Percentiles rank a stretch among this genome's conserved stretches.
Evolutionary conservation across 2,113 vertebrate species (phyloP).

Genomic region (Lophotis ruficrista): DNA sequence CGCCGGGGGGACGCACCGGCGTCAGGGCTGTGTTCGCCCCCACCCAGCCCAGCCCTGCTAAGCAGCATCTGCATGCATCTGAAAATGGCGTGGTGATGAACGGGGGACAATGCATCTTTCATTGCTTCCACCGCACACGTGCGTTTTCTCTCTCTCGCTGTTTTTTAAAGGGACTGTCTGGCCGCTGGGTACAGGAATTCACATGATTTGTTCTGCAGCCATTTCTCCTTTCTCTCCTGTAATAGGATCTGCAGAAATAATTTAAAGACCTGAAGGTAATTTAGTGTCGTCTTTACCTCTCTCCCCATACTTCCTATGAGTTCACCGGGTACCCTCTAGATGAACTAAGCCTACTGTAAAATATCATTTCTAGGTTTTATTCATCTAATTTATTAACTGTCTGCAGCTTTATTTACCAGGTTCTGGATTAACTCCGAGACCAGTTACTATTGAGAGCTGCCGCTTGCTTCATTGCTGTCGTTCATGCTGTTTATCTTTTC

Average conservation of each 20-base stretch:
- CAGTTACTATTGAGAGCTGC: conserved; percentile 39
- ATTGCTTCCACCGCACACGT: conserved; percentile 53
- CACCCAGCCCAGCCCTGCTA: background rate
- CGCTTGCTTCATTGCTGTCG: background rate
- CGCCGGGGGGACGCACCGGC: background rate
- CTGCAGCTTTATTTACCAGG: conserved; percentile 39
- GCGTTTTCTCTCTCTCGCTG: background rate
- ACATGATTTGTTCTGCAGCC: conserved; percentile 82
- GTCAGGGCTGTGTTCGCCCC: background rate
- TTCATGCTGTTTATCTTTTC: conserved; percentile 24
- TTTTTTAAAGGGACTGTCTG: conserved; percentile 24
- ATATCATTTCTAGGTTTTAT: conserved; percentile 89
- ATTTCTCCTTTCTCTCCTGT: conserved; percentile 78
- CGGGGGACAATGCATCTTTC: conserved; percentile 68
- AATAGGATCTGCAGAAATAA: conserved; percentile 90
- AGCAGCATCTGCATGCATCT: conserved; percentile 26
- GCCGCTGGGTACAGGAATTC: conserved; percentile 82
- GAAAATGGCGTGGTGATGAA: conserved; percentile 66
- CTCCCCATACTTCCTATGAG: conserved; percentile 75
- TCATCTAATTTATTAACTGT: conserved; percentile 81
- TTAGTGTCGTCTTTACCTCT: conserved; percentile 81
- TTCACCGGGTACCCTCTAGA: conserved; percentile 78
- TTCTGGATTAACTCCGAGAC: conserved; percentile 44
- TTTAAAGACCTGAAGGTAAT: conserved; percentile 88
- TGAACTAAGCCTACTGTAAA: conserved; percentile 89